phyloP scores from a whole-genome alignment of 2,113 vertebrate genomes.

The Kryptolebias marmoratus region DNA sequence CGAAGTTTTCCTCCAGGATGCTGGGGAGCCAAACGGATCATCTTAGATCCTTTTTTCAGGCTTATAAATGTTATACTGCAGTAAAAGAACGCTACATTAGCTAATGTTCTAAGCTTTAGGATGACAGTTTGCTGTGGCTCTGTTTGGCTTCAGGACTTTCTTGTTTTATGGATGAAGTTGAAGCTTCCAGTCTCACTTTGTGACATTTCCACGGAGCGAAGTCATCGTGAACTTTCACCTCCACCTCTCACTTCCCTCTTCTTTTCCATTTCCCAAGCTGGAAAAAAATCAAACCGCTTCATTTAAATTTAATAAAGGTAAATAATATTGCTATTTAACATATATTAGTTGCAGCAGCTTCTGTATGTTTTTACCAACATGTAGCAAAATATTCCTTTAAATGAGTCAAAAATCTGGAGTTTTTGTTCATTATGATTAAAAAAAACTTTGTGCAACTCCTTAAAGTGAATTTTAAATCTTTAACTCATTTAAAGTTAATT shows the following conservation, averaged over 20 bases:
- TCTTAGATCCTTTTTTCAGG: too few species aligned
- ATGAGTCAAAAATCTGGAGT: slow-evolving; percentile 1
- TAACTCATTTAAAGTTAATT: slow-evolving; percentile 42
- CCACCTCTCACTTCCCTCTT: background rate
- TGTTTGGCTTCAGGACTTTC: too few species aligned
- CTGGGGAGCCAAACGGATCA: too few species aligned
- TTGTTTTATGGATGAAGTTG: background rate
- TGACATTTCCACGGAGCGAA: slow-evolving; percentile 16
- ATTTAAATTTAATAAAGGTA: background rate
- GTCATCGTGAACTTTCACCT: slow-evolving; percentile 15
- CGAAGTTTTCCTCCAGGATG: too few species aligned
- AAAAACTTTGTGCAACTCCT: background rate
- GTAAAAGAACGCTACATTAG: too few species aligned
- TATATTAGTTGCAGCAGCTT: slow-evolving; percentile 44
- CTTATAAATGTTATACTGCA: too few species aligned
- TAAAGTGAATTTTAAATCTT: slow-evolving; percentile 6
- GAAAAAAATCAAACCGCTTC: background rate
- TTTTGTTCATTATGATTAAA: background rate
- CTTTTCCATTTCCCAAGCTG: background rate
- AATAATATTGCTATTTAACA: background rate
- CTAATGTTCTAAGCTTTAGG: too few species aligned
- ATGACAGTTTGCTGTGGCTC: too few species aligned
- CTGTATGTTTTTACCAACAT: slow-evolving; percentile 10
- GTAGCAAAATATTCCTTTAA: slow-evolving; percentile 29
- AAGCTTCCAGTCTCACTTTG: background rate